A percentile compares a stretch with the other conserved stretches of the same genome.
Evolutionary conservation across 2,113 vertebrate species (phyloP).

Genomic region (Pavo muticus): DNA sequence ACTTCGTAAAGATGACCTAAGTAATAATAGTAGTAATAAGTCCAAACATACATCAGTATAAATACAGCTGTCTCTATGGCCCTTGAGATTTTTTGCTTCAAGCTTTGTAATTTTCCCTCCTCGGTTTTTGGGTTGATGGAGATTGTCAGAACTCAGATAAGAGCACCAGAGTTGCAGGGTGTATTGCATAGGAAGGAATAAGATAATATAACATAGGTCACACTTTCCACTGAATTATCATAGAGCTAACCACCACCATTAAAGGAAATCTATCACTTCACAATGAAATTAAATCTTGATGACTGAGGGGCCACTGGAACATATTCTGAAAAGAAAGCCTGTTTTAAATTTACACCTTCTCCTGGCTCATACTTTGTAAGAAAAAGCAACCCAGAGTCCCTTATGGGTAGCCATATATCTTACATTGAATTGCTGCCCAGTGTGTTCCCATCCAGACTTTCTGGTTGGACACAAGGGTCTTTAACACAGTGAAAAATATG

Average conservation of each 20-base stretch:
- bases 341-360: background rate
- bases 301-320: background rate
- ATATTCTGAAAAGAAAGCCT: background rate
- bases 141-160: background rate
- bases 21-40: background rate
- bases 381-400: background rate
- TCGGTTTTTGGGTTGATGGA: background rate
- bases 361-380: background rate
- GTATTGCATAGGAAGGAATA: background rate
- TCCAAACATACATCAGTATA: background rate
- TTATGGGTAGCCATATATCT: background rate
- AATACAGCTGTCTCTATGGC: background rate
- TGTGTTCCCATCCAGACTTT: background rate
- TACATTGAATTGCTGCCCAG: fast-evolving
- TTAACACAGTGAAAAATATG: background rate
- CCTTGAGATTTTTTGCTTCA: background rate
- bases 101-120: background rate
- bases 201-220: background rate
- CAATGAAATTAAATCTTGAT: background rate
- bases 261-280: background rate
- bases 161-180: background rate
- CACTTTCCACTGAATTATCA: background rate
- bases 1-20: background rate
- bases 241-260: background rate
- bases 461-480: background rate